A percentile compares a stretch with the other conserved stretches of the same genome.
Evolutionary conservation across 2,113 vertebrate species (phyloP).

Genomic region (Rhabdomys dilectus): DNA sequence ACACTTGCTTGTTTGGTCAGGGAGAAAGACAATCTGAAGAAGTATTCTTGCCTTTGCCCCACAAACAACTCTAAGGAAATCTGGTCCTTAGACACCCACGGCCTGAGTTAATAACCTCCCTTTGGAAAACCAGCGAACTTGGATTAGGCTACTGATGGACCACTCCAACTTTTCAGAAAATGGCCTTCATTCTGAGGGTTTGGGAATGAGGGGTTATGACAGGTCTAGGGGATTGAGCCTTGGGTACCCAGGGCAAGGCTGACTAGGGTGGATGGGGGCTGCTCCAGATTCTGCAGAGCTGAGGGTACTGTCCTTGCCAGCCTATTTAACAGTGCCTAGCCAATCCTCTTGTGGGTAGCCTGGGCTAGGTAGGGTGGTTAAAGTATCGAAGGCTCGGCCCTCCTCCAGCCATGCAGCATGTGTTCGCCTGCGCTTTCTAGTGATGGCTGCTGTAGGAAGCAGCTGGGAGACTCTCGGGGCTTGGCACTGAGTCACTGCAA

Average conservation of each 20-base stretch:
- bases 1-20: not conserved
- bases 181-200: not conserved
- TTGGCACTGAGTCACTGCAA: constrained; percentile 41
- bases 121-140: not conserved
- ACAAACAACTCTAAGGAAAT: not conserved
- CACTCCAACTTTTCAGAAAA: not conserved
- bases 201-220: not conserved
- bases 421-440: constrained; percentile 8
- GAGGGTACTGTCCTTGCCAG: not conserved
- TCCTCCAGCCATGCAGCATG: not conserved
- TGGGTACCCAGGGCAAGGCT: not conserved
- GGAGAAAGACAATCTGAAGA: not conserved
- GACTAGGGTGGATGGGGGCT: accelerated
- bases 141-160: not conserved
- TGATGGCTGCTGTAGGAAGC: constrained; percentile 64
- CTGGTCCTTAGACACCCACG: not conserved
- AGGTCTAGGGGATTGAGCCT: not conserved
- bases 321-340: not conserved
- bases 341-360: not conserved
- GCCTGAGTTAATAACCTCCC: not conserved
- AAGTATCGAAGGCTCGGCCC: not conserved
- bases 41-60: not conserved
- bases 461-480: constrained; percentile 65
- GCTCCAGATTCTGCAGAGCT: not conserved
- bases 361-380: not conserved